Base-by-base conservation (phyloP, 2,888 invertebrate species). In the Lasioglossum pauxillum region DNA sequence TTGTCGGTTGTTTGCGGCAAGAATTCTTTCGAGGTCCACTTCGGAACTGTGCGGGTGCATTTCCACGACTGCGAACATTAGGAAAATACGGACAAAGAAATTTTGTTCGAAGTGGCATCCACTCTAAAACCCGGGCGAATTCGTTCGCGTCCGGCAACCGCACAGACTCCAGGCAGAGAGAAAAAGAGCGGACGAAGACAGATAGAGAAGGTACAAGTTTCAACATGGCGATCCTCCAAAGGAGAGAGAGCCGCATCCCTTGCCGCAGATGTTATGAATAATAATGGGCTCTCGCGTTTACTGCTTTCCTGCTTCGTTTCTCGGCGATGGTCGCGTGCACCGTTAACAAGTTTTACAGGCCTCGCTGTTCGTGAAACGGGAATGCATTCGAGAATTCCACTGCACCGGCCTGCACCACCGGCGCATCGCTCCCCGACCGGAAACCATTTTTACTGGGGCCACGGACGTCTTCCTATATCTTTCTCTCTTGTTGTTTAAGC, bases 261-360 rank as follows among this genome's bases (percentile, higher is more conserved):
- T 60, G 80, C 74, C 74, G 74, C 75, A 76, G 53, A 67, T 31
- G 12, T 76, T 53, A 35, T 35, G 67, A 74, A 83, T 44, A 78
- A 53, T 60, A 75, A 75, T 19, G 71, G 49, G 38, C 53, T 27
- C 2, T 31, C 71, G n/a, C 41, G 73, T 23, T 49, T 49, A 19
- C n/a, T 41, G 27, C 64, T 75, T 41, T 31, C 38, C 23, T n/a
- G 19, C 57, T n/a, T 67, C 27, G 23, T 38, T 80, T 8, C 16
- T 8, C 19, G 73, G 41, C 75, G 72, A 23, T 41, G 27, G 69
- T 78, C 78, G 77, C 78, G 67, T 60, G 85, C 19, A 35, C 46
- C 78, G 57, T 69, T 80, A 87, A 84, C 84, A 80, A 82, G 82
- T 89, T 82, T 75, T 69, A 69, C 75, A 71, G 80, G 78, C 77